phyloP scores from a whole-genome alignment of 2,797 vertebrate species.

The Ctenopoma kingsleyae region DNA sequence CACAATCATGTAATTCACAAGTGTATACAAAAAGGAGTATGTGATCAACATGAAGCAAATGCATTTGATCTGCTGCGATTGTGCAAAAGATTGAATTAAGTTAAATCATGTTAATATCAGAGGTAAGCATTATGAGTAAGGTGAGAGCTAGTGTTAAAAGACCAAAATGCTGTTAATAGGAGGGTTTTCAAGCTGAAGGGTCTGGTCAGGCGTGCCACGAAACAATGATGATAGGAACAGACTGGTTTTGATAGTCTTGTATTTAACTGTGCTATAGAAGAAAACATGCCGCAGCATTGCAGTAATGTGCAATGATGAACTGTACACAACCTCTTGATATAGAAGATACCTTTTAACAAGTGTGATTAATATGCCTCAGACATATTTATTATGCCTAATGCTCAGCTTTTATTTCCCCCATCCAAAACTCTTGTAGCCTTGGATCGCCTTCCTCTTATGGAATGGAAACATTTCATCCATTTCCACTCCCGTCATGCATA shows the following conservation, averaged over 20 bases:
- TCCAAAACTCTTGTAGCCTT: constrained; percentile 64
- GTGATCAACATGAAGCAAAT: constrained; percentile 1
- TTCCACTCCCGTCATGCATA: constrained; percentile 75
- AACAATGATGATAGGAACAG: constrained; percentile 36
- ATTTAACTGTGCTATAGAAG: constrained; percentile 27
- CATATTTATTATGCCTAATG: constrained; percentile 60
- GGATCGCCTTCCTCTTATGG: constrained; percentile 75
- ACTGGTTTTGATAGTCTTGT: constrained; percentile 4
- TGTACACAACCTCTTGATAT: constrained; percentile 42
- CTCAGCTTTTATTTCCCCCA: constrained; percentile 37
- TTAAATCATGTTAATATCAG: constrained; percentile 40
- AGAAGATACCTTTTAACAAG: constrained; percentile 49
- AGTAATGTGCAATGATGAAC: constrained; percentile 45
- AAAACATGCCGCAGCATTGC: constrained; percentile 57
- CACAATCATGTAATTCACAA: constrained; percentile 17
- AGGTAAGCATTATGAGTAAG: constrained; percentile 43
- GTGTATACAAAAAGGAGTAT: constrained; percentile 11
- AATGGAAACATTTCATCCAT: constrained; percentile 75
- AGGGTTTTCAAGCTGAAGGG: constrained; percentile 17
- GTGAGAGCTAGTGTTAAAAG: constrained; percentile 27
- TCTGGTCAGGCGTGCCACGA: constrained; percentile 36
- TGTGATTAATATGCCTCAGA: constrained; percentile 50
- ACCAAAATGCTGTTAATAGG: constrained; percentile 46
- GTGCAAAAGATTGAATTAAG: constrained; percentile 7
- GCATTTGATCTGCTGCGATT: constrained; percentile 9